Conservation (phyloP, 2,888 invertebrate genomes). For the Deroplatys truncata region DNA sequence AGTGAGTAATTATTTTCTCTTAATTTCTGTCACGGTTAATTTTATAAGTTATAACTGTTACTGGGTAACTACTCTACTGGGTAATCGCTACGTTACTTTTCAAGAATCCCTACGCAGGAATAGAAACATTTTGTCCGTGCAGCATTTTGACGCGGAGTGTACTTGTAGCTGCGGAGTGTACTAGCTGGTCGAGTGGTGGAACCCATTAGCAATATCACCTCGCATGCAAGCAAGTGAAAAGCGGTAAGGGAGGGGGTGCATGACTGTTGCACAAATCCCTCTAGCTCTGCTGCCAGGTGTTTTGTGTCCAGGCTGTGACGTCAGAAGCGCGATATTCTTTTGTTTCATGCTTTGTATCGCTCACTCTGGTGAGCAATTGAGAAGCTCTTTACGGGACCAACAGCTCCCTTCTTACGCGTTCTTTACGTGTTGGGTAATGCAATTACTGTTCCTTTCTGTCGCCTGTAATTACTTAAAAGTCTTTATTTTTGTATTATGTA, state of each 20-base stretch:
- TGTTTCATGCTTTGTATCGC: background rate
- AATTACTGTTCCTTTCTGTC: background rate
- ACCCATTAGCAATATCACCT: slow-evolving; percentile 7
- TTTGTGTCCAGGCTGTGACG: background rate
- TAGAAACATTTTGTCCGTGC: too few species aligned
- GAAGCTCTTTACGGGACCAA: background rate
- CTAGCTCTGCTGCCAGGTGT: background rate
- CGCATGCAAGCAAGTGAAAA: background rate
- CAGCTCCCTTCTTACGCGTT: background rate
- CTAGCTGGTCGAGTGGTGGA: background rate
- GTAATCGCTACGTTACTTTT: too few species aligned
- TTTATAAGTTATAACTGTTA: too few species aligned
- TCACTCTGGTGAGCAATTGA: background rate
- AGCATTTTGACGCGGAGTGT: too few species aligned
- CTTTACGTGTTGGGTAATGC: background rate
- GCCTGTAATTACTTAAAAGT: background rate
- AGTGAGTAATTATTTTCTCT: too few species aligned
- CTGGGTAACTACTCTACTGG: too few species aligned
- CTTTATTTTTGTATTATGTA: too few species aligned
- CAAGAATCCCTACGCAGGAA: too few species aligned
- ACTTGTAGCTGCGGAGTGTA: background rate
- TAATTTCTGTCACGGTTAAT: too few species aligned
- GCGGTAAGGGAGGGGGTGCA: background rate
- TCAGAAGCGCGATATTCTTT: background rate
- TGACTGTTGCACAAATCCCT: background rate